Percentiles rank a stretch among this genome's conserved stretches.
phyloP scores from a whole-genome alignment of 2,888 invertebrate genomes.

The Oxystoma pomonae region DNA sequence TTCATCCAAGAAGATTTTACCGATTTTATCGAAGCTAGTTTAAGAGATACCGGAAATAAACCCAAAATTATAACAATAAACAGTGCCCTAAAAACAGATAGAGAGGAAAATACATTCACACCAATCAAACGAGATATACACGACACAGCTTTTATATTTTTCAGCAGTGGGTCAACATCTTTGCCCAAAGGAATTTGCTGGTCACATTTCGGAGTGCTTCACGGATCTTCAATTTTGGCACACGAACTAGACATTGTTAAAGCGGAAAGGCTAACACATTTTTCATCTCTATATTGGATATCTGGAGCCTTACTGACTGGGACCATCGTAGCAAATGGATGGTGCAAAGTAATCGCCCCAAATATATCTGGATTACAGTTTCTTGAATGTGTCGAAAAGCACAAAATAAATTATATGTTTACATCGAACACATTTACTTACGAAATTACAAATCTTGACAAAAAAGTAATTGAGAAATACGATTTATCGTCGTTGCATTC shows the following conservation, averaged over 20 bases:
- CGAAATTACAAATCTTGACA: constrained; percentile 23
- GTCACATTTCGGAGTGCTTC: constrained; percentile 27
- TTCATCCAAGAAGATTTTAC: constrained; percentile 9
- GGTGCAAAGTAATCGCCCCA: constrained; percentile 16
- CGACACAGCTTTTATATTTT: constrained; percentile 35
- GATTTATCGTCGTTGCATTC: constrained; percentile 24
- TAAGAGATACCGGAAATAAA: too few species aligned
- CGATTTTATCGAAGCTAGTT: constrained; percentile 15
- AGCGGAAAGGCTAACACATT: constrained; percentile 13
- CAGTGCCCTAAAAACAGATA: too few species aligned
- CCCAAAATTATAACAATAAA: too few species aligned
- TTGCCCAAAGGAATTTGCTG: constrained; percentile 38
- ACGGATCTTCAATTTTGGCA: constrained; percentile 7
- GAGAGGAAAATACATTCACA: not conserved
- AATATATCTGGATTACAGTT: constrained; percentile 11
- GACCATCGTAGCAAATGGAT: constrained; percentile 6
- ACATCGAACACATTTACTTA: constrained; percentile 27
- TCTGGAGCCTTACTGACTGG: constrained; percentile 13
- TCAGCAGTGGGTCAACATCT: constrained; percentile 41
- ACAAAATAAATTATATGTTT: constrained; percentile 19
- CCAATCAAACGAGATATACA: constrained; percentile 16
- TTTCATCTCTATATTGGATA: constrained; percentile 20
- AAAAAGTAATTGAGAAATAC: constrained; percentile 18
- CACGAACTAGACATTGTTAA: constrained; percentile 15
- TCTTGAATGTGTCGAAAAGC: constrained; percentile 14